Evolutionary conservation across 2,888 invertebrate genomes (phyloP), one percentile per base, ranked within the genome.

Genomic region (Acronicta leporina): DNA sequence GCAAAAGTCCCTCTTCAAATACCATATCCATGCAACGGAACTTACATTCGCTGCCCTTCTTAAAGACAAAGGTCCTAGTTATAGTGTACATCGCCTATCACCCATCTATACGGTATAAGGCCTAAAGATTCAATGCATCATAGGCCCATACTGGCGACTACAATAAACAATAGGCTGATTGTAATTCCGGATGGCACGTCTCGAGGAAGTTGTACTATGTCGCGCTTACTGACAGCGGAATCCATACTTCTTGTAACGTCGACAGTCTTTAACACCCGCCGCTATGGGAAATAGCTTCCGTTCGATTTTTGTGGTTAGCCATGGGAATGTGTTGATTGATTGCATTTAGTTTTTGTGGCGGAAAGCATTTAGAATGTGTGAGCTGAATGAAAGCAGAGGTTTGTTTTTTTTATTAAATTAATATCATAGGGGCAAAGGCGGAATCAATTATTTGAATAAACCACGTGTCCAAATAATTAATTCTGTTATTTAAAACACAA

Each of bases 151-250:
- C 74, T 57, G 47, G 68, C 41, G 40, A 73, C 55, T 65, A 75
- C 77, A 77, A 79, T 79, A 76, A 73, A 77, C 77, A 77, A 77
- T 92, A 77, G 83, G 63, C 16, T 86, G 85, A 84, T 92, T 92
- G 89, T 90, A 79, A 92, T 92, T 90, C 92, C 82, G 82, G 80
- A 75, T 81, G 84, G 75, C 70, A 76, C 75, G 68, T 77, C 63
- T 78, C 63, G 76, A 87, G 92, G 91, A 92, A 88, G 90, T 91
- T 90, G 88, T 85, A 76, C 74, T 80, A 78, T 83, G 85, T 84
- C 70, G 73, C 75, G 76, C 11, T 25, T 70, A 10, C 10, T 78
- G 81, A 64, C 68, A 50, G 51, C 57, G 54, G 68, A 73, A 65
- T 75, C 62, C 57, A 54, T 61, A 50, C 58, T 72, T 71, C 67